A percentile compares a stretch with the other conserved stretches of the same genome.
Evolutionary conservation across 2,113 vertebrate species (phyloP).

Genomic region (Vulpes lagopus): DNA sequence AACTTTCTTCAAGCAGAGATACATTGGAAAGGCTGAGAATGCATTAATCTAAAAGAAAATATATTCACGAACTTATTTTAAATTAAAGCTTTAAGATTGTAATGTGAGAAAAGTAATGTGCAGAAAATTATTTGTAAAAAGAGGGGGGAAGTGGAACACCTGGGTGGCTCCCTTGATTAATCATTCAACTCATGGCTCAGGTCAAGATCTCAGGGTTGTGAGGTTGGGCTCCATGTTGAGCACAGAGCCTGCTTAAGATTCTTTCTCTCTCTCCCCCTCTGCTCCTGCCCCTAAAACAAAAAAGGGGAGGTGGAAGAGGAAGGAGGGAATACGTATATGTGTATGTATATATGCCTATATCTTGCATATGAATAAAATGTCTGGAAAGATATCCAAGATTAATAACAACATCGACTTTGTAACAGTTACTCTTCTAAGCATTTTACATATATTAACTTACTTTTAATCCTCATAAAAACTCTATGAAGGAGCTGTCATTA

Average conservation of each 20-base stretch:
- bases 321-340: not conserved
- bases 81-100: not conserved
- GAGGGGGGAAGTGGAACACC: not conserved
- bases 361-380: not conserved
- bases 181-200: not conserved
- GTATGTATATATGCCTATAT: not conserved
- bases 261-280: not conserved
- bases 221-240: too few species aligned
- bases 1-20: not conserved
- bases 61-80: not conserved
- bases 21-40: not conserved
- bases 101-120: not conserved
- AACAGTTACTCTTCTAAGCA: not conserved
- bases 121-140: not conserved
- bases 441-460: not conserved
- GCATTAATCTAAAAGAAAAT: not conserved
- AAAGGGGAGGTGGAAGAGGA: not conserved
- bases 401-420: not conserved
- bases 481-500: not conserved
- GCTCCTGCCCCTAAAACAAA: not conserved
- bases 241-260: not conserved
- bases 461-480: not conserved
- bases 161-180: not conserved
- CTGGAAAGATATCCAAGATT: not conserved
- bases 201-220: not conserved